Conservation (phyloP, 1,140 invertebrate species). For the Brachionus paranguensis region DNA sequence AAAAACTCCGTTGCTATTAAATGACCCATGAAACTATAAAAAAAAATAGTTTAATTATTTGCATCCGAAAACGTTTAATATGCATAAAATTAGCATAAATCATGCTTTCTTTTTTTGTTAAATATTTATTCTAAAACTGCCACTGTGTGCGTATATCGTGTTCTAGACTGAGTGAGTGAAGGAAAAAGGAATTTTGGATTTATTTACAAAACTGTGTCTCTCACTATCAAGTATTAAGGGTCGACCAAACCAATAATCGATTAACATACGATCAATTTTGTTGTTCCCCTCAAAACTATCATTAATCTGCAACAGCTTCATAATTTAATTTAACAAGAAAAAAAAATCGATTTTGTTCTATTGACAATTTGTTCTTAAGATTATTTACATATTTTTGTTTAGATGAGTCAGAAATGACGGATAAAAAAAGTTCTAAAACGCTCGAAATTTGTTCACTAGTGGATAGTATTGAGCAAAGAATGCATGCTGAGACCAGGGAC, state of each 20-base stretch:
- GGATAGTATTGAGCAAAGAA: background rate
- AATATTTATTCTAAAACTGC: background rate
- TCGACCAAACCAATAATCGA: background rate
- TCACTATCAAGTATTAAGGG: background rate
- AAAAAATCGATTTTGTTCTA: background rate
- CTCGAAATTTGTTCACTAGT: background rate
- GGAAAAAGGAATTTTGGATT: background rate
- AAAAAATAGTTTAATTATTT: background rate
- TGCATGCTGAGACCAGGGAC: background rate
- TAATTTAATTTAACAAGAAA: background rate
- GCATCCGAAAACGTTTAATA: background rate
- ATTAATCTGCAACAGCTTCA: background rate
- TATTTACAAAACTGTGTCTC: background rate
- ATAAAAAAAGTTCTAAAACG: background rate
- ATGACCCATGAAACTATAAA: background rate
- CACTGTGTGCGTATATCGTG: background rate
- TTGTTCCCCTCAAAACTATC: background rate
- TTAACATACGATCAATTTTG: background rate
- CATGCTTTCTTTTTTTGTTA: background rate
- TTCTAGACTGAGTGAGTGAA: background rate
- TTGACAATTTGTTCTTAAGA: background rate
- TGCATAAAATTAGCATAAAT: background rate
- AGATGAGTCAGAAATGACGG: constrained; percentile 26
- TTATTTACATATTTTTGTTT: background rate
- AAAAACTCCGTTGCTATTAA: background rate